Evolutionary conservation across 2,888 invertebrate species (phyloP).

Genomic region (Ophonus ardosiacus): DNA sequence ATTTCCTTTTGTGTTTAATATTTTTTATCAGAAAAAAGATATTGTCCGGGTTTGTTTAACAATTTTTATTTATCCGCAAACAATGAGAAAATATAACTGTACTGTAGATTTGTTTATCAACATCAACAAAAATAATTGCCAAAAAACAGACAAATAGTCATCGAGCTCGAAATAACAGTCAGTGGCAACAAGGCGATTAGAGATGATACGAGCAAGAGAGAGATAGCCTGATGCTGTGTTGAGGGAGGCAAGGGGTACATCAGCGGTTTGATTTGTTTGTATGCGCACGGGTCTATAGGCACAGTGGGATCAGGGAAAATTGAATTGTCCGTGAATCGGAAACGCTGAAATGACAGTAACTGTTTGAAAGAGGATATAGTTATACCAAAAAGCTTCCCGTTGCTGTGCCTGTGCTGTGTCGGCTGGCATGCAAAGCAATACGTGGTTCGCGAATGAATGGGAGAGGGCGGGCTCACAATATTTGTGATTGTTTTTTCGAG

Average conservation of each 20-base stretch:
- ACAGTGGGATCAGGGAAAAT: constrained; percentile 69
- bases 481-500: constrained; percentile 64
- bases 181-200: constrained; percentile 20
- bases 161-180: constrained; percentile 9
- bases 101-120: constrained; percentile 36
- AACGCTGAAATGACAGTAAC: constrained; percentile 72
- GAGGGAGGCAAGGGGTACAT: background rate
- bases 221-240: background rate
- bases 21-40: background rate
- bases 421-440: constrained; percentile 57
- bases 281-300: constrained; percentile 49
- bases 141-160: constrained; percentile 41
- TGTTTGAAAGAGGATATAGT: constrained; percentile 71
- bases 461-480: constrained; percentile 49
- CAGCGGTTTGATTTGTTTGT: constrained; percentile 53
- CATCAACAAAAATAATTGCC: constrained; percentile 48
- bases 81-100: constrained; percentile 21
- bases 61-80: constrained; percentile 25
- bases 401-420: constrained; percentile 34
- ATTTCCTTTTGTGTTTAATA: background rate
- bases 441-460: constrained; percentile 51
- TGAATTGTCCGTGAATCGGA: constrained; percentile 72
- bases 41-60: background rate
- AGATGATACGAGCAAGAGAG: background rate
- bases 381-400: constrained; percentile 63